Evolutionary conservation across 2,797 vertebrate genomes (phyloP), one percentile per base, ranked within the genome.

Genomic region (Hafferia zeledoni): DNA sequence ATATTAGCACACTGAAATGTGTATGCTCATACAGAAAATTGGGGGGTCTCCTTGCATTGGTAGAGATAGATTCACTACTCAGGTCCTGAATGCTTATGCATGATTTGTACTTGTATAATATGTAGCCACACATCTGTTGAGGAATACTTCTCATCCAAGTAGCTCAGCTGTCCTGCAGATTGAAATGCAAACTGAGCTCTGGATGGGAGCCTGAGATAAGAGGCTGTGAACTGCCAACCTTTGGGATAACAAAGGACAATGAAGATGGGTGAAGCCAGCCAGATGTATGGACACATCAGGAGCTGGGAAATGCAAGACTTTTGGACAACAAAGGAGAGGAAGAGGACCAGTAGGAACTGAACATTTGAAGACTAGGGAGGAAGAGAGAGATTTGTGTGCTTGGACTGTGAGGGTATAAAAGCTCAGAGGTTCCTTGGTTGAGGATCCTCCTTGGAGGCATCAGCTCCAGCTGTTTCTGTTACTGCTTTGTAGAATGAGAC

Each of bases 401-500:
- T 43, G 8, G 31, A 49, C 17, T 70, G 11, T 1, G 17, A 35
- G 20, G 14, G 3, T 39, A 31, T 61, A 39, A 60, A 76, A 17
- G 2, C 30, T 13, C 10, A 39, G 28, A 24, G 7, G 1, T 60
- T 69, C 30, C 24, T 33, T 39, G 16, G 8, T 2, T 25, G 19
- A 19, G 10, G 19, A 1, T 13, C 3, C 18, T 5, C 46, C 16
- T 5, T 77, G n/a, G 24, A 13, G 16, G 3, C 28, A 69, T 2
- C 5, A 11, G 4, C 37, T 59, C 0, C 0, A 27, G 27, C 46
- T 52, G 10, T n/a, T 68, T 19, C 39, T 39, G 16, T 60, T 39
- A 20, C 18, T 60, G 44, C 14, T 74, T 49, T 31, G 20, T 35
- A 46, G n/a, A 67, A 18, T 0, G 1, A 75, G n/a, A 10, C 27